Base-by-base conservation (phyloP, 2,797 vertebrate genomes). In the Arvicola amphibius region DNA sequence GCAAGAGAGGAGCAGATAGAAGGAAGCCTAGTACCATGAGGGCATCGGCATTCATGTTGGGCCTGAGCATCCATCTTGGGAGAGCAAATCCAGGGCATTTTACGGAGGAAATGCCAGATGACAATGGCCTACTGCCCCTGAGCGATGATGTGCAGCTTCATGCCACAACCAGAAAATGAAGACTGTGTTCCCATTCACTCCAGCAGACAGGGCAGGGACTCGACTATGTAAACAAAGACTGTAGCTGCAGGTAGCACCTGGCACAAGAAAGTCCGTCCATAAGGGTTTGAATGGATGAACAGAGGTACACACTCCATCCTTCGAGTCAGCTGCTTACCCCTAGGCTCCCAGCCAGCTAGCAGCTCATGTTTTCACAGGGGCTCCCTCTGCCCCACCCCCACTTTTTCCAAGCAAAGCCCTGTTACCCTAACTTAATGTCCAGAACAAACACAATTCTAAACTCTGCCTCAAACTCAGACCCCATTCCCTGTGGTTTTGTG, bases 381-480 rank as follows among this genome's bases (percentile, higher is more conserved):
- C 9, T 77, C 43, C 21, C 29, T 73, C n/a, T n/a, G n/a, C n/a
- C 12, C 40, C 78, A n/a, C 89, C 81, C 88, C 34, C 34, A 43
- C 56, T 56, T 80, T 83, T 93, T 83, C 79, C 63, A 91, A 91
- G 51, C 11, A 53, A 94, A 37, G 17, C 84, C 63, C 23, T 2
- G 4, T 91, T 80, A 53, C 89, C 78, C 90, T 94, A 95, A 79
- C 63, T 80, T 56, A 87, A 84, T 63, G 40, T 74, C 92, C 94
- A 80, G 88, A 92, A 73, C 78, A 95, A 63, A 73, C 77, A 90
- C 74, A 69, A 83, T 94, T 88, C 80, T 8, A 34, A 4, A 83
- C 90, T 95, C 85, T 77, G 81, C 69, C 90, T 90, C 88, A 90
- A 84, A 69, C 25, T 79, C 78, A 89, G 76, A 56, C 23, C 37